phyloP scores from a whole-genome alignment of 2,113 vertebrate species.

The Stictonetta naevosa region DNA sequence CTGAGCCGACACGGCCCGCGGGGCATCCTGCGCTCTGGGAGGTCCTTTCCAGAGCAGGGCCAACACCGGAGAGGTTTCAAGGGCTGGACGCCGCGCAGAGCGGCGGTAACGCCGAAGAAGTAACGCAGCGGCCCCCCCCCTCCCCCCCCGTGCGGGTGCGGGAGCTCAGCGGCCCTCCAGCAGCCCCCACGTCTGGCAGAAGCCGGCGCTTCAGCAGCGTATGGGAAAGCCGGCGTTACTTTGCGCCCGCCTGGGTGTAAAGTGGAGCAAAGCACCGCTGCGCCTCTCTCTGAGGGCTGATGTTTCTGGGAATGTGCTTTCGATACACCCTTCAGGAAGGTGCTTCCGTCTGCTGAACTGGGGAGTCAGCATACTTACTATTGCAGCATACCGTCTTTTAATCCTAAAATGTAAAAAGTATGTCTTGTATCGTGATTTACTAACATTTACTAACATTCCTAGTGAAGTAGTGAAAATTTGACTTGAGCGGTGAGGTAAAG shows the following conservation, averaged over 20 bases:
- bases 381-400: fast-evolving
- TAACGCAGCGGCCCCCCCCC: slow-evolving; percentile 38
- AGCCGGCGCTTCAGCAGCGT: fast-evolving
- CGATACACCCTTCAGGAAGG: fast-evolving
- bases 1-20: neutral
- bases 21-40: neutral
- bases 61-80: fast-evolving
- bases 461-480: neutral
- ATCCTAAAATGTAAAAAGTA: fast-evolving
- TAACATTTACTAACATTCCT: neutral
- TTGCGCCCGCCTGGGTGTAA: fast-evolving
- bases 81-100: fast-evolving
- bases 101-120: neutral
- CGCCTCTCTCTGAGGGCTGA: fast-evolving
- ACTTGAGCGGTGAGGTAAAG: fast-evolving
- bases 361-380: fast-evolving
- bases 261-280: fast-evolving
- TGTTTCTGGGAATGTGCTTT: neutral
- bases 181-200: fast-evolving
- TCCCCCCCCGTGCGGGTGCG: fast-evolving
- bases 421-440: fast-evolving
- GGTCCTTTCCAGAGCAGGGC: fast-evolving
- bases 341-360: fast-evolving
- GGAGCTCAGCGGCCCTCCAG: fast-evolving
- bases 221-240: fast-evolving